Evolutionary conservation across 2,888 invertebrate genomes (phyloP).

Genomic region (Tipula unca): DNA sequence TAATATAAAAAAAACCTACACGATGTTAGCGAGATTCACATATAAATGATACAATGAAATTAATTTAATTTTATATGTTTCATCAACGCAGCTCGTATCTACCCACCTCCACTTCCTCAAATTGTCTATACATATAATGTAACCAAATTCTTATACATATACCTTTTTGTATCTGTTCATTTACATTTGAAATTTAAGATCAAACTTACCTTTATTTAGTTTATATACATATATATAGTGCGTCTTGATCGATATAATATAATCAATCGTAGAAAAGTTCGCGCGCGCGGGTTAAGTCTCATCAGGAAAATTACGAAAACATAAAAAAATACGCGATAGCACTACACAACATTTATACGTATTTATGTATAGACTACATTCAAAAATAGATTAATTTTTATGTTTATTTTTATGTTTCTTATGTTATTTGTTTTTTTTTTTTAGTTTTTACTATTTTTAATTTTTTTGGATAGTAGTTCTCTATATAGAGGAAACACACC

Average conservation of each 20-base stretch:
- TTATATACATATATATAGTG: background rate
- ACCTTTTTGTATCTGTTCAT: background rate
- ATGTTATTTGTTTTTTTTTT: background rate
- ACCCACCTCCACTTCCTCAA: conserved; percentile 8
- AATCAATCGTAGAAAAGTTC: background rate
- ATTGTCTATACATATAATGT: background rate
- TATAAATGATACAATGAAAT: background rate
- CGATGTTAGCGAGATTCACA: background rate
- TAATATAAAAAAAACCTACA: background rate
- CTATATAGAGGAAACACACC: background rate
- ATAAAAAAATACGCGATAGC: background rate
- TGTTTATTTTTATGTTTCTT: conserved; percentile 14
- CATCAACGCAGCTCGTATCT: background rate
- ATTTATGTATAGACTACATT: background rate
- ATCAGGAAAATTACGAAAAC: background rate
- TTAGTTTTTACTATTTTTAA: background rate
- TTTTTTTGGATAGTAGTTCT: background rate
- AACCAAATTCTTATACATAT: background rate
- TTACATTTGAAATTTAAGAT: background rate
- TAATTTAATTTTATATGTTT: background rate
- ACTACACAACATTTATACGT: background rate
- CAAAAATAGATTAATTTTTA: conserved; percentile 8
- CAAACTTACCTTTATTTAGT: background rate
- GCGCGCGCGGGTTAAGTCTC: background rate
- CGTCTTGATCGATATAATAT: too few species aligned